phyloP scores from a whole-genome alignment of 1,140 invertebrate species.

The Ips typographus region DNA sequence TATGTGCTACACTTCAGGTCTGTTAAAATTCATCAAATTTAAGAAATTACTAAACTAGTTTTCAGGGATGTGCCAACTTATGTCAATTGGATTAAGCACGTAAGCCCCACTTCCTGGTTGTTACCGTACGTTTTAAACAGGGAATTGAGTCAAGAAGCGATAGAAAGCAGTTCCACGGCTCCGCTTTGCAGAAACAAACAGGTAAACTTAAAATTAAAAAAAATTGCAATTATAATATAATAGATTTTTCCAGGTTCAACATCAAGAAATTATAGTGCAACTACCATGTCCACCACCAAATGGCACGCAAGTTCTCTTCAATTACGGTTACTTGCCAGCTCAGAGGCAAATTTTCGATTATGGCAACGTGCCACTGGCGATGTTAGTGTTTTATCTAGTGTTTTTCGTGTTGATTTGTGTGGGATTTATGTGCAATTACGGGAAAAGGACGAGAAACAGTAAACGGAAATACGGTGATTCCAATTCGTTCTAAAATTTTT shows the following conservation, averaged over 20 bases:
- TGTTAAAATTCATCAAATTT: not conserved
- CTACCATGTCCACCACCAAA: slow-evolving; percentile 74
- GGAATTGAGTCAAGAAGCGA: slow-evolving; percentile 66
- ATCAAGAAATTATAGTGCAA: slow-evolving; percentile 80
- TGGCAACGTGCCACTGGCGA: slow-evolving; percentile 58
- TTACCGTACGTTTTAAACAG: slow-evolving; percentile 65
- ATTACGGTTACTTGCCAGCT: slow-evolving; percentile 57
- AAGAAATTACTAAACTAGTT: not conserved
- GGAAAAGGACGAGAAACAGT: slow-evolving; percentile 35
- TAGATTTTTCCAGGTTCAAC: slow-evolving; percentile 58
- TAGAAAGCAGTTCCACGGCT: slow-evolving; percentile 58
- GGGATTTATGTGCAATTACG: slow-evolving; percentile 62
- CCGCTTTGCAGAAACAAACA: slow-evolving; percentile 69
- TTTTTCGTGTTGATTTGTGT: slow-evolving; percentile 60
- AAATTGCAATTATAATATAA: not conserved
- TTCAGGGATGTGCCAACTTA: slow-evolving; percentile 65
- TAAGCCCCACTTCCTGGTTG: slow-evolving; percentile 76
- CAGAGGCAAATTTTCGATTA: slow-evolving; percentile 52
- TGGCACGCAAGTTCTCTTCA: slow-evolving; percentile 69
- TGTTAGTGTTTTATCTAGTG: slow-evolving; percentile 60
- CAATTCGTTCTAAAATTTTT: not conserved
- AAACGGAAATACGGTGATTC: slow-evolving; percentile 20
- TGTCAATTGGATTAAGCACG: slow-evolving; percentile 65
- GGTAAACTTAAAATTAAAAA: slow-evolving; percentile 46
- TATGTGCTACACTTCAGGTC: slow-evolving; percentile 66